A percentile compares a stretch with the other conserved stretches of the same genome.
Evolutionary conservation across 2,797 vertebrate genomes (phyloP).

Genomic region (Todus mexicanus): DNA sequence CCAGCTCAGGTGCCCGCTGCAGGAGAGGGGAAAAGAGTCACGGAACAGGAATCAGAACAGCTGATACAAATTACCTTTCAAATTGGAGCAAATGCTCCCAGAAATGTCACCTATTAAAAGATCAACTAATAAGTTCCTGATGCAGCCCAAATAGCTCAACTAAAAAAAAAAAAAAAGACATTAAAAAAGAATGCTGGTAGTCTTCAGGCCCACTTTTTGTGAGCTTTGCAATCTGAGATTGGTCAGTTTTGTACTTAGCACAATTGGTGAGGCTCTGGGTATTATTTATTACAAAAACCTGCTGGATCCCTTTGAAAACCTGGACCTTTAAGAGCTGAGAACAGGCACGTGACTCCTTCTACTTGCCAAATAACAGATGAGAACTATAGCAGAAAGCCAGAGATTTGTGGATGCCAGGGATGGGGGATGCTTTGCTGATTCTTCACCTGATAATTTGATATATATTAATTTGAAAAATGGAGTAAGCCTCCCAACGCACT

Average conservation of each 20-base stretch:
- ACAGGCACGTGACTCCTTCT: neutral
- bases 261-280: neutral
- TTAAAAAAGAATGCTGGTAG: neutral
- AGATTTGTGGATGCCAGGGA: neutral
- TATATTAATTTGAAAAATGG: neutral
- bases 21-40: slow-evolving; percentile 9
- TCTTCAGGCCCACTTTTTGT: neutral
- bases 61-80: slow-evolving; percentile 51
- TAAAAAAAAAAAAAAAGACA: neutral
- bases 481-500: neutral
- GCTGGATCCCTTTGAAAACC: slow-evolving; percentile 2
- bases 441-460: neutral
- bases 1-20: slow-evolving; percentile 3
- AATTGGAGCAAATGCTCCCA: slow-evolving; percentile 54
- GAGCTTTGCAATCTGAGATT: neutral
- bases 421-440: neutral
- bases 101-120: slow-evolving; percentile 61
- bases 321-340: neutral
- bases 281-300: neutral
- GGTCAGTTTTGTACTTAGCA: neutral
- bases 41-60: slow-evolving; percentile 35
- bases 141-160: slow-evolving; percentile 26
- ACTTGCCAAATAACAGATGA: slow-evolving; percentile 6
- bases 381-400: neutral
- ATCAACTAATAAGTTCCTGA: slow-evolving; percentile 58